A percentile compares a stretch with the other conserved stretches of the same genome.
These are phyloP conservation scores for Hemithea aestivaria DNA, from an alignment of 2,888 invertebrate genomes.

Conservation along the genomic window DNA sequence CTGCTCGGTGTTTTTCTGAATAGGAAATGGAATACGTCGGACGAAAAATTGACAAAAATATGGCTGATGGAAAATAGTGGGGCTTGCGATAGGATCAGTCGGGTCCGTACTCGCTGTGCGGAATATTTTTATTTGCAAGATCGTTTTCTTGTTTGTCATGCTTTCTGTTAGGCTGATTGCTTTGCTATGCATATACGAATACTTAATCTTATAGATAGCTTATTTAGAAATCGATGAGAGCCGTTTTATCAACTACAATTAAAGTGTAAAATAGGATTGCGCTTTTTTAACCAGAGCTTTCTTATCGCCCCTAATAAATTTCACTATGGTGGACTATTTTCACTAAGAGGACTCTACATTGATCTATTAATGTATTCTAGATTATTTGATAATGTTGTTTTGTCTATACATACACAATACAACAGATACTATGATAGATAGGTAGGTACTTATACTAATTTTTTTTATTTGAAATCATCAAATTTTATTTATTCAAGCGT, in stretches of 20 bases:
- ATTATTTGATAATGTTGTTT: too few species aligned
- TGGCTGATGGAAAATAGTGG: constrained; percentile 74
- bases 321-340: too few species aligned
- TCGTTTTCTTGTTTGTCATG: constrained; percentile 60
- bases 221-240: constrained; percentile 11
- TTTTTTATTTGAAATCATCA: too few species aligned
- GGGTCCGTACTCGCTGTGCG: constrained; percentile 48
- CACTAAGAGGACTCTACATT: too few species aligned
- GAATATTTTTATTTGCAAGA: constrained; percentile 60
- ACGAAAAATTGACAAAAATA: constrained; percentile 78
- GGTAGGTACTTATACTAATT: too few species aligned
- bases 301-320: too few species aligned
- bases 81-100: constrained; percentile 70
- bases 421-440: too few species aligned
- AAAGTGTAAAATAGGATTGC: too few species aligned
- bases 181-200: constrained; percentile 11
- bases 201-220: not conserved
- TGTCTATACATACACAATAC: too few species aligned
- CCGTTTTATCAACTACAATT: too few species aligned
- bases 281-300: too few species aligned
- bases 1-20: constrained; percentile 75
- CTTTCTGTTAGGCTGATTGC: constrained; percentile 22
- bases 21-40: constrained; percentile 77
- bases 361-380: too few species aligned
- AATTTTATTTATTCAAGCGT: constrained; percentile 24